Conservation (phyloP, 2,113 vertebrate genomes). For the Pterocles orientalis region DNA sequence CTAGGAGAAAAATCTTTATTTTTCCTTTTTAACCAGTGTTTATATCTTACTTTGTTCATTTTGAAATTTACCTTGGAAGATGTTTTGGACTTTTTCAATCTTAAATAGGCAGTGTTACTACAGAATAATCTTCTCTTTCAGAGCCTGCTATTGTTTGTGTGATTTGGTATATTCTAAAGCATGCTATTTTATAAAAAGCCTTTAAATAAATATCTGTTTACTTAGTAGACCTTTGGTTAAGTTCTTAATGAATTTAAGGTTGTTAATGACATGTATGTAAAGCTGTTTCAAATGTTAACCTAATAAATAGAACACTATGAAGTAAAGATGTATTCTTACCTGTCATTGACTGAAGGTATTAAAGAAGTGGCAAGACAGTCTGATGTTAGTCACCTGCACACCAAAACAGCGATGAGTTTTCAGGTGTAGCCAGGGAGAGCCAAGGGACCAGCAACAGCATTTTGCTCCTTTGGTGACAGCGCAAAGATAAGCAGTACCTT, state of each 20-base stretch:
- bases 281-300: not conserved
- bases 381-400: not conserved
- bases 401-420: not conserved
- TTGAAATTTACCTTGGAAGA: not conserved
- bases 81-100: not conserved
- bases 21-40: not conserved
- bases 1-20: not conserved
- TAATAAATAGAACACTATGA: not conserved
- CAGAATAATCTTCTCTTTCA: not conserved
- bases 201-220: not conserved
- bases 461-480: not conserved
- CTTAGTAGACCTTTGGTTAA: not conserved
- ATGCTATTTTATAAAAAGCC: not conserved
- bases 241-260: not conserved
- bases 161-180: not conserved
- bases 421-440: not conserved
- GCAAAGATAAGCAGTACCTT: not conserved
- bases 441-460: not conserved
- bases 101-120: fast-evolving
- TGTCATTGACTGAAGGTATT: not conserved
- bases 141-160: not conserved
- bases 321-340: not conserved
- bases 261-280: not conserved
- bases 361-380: not conserved
- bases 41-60: not conserved